Percentiles rank a stretch among this genome's conserved stretches.
Conservation (phyloP, 2,797 vertebrate species). For the Intellagama lesueurii region DNA sequence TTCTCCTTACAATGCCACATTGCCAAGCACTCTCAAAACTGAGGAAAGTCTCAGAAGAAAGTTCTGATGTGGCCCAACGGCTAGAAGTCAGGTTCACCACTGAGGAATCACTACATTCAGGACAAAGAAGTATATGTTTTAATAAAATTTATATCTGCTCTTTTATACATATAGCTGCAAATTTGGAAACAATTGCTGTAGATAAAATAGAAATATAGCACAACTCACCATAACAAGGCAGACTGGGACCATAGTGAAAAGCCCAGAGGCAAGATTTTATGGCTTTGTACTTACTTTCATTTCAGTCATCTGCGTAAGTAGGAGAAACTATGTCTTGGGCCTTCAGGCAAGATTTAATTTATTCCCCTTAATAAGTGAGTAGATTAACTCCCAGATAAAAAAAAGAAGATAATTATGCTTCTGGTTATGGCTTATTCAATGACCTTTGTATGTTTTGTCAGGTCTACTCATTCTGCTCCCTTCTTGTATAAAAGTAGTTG, state of each 20-base stretch:
- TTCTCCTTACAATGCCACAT: no score
- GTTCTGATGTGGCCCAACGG: not conserved
- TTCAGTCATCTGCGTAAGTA: not conserved
- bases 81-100: not conserved
- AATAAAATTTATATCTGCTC: not conserved
- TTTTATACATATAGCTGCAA: not conserved
- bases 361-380: not conserved
- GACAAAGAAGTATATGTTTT: not conserved
- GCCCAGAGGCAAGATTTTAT: not conserved
- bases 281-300: not conserved
- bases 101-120: not conserved
- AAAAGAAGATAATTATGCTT: constrained; percentile 3
- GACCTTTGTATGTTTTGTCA: constrained; percentile 13
- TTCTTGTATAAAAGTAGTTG: constrained; percentile 7
- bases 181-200: not conserved
- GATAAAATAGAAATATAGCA: not conserved
- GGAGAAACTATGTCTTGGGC: constrained; percentile 18
- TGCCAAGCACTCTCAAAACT: not conserved
- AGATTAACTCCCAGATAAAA: not conserved
- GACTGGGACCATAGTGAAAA: not conserved
- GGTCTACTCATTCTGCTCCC: constrained; percentile 13
- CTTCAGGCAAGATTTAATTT: not conserved
- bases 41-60: no score
- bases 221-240: not conserved
- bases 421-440: not conserved